Conservation (phyloP, 2,113 vertebrate genomes). For the Gymnobelideus leadbeateri region DNA sequence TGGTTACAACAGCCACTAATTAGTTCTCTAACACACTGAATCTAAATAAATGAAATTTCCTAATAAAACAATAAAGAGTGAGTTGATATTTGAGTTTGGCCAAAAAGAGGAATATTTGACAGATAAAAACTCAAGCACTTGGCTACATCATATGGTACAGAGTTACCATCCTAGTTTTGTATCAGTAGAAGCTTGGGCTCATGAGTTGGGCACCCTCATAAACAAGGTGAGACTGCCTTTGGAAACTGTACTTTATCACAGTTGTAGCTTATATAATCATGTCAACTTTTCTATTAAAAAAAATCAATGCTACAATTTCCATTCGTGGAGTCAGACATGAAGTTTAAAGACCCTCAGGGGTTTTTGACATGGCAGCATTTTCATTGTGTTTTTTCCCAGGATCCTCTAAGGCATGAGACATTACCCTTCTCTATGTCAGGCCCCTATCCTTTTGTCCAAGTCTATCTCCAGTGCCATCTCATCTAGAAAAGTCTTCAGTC, state of each 20-base stretch:
- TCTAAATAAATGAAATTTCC: conserved; percentile 57
- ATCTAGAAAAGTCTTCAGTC: background rate
- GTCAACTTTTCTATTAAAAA: conserved; percentile 52
- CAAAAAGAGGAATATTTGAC: background rate
- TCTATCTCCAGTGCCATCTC: background rate
- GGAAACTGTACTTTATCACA: conserved; percentile 31
- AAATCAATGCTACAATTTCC: conserved; percentile 40
- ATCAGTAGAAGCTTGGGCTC: conserved; percentile 31
- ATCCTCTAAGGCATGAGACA: background rate
- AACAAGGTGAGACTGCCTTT: conserved; percentile 7
- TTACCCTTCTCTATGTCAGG: background rate
- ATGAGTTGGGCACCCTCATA: background rate
- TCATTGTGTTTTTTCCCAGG: background rate
- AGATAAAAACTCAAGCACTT: conserved; percentile 26
- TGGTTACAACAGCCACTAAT: conserved; percentile 40
- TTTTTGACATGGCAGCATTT: background rate
- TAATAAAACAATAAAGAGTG: conserved; percentile 27
- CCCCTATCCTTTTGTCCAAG: conserved; percentile 11
- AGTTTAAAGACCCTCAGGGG: too few species aligned
- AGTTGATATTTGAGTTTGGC: conserved; percentile 26
- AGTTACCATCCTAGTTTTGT: background rate
- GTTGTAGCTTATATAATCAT: conserved; percentile 15
- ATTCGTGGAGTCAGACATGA: conserved; percentile 13
- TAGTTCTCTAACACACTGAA: conserved; percentile 22
- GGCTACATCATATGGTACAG: conserved; percentile 31